Percentiles rank a stretch among this genome's conserved stretches.
Conservation (phyloP, 2,113 vertebrate genomes). For the Sphyrna mokarran region DNA sequence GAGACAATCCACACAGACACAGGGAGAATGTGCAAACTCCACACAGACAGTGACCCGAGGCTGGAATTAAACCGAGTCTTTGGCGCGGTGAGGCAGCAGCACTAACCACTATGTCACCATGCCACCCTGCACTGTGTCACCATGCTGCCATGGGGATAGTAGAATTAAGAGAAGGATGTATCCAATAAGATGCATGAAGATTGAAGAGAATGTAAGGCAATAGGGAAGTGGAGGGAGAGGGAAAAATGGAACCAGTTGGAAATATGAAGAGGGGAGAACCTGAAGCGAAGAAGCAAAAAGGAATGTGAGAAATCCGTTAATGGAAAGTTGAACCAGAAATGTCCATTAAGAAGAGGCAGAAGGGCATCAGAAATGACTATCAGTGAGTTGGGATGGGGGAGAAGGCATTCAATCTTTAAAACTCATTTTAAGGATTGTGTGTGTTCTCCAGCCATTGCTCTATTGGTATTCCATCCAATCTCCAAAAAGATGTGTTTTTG, state of each 20-base stretch:
- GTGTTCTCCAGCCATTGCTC: neutral
- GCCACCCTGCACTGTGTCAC: no score
- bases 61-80: no score
- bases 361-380: neutral
- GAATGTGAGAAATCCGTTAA: neutral
- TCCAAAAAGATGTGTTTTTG: neutral
- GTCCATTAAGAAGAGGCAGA: neutral
- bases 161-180: neutral
- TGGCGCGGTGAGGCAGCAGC: no score
- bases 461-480: neutral
- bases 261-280: neutral
- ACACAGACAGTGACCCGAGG: no score
- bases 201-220: neutral
- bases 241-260: neutral
- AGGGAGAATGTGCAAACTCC: no score
- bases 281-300: neutral
- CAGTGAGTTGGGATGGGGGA: neutral
- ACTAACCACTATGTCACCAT: no score
- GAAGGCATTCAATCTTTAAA: neutral
- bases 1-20: no score
- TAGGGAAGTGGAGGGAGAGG: neutral
- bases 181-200: neutral
- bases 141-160: no score
- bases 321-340: neutral
- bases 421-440: neutral